Conservation (phyloP, 2,888 invertebrate genomes). For the Ramazzottius varieornatus region DNA sequence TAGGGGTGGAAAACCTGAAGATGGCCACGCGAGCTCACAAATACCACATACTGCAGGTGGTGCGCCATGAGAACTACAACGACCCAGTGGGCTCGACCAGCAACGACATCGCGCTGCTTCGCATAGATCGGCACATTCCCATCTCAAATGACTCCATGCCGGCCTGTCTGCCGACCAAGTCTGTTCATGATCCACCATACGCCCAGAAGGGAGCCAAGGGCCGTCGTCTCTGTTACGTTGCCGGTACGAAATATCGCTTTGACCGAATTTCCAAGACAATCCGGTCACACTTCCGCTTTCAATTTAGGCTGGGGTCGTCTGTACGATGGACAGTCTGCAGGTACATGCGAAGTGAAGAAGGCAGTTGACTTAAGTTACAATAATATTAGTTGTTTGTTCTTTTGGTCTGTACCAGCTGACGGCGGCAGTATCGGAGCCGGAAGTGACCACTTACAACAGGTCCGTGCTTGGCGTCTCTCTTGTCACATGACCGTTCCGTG, state of each 20-base stretch:
- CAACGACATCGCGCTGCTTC: not conserved
- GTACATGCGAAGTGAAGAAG: too few species aligned
- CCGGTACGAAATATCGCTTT: too few species aligned
- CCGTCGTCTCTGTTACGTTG: not conserved
- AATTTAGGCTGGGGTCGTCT: not conserved
- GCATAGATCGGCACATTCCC: not conserved
- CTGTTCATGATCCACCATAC: not conserved
- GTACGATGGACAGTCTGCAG: not conserved
- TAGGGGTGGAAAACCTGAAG: not conserved
- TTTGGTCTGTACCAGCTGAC: not conserved
- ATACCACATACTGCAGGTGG: not conserved
- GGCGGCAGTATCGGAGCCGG: not conserved
- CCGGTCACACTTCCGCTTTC: too few species aligned
- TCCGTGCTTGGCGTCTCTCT: too few species aligned
- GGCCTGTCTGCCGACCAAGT: not conserved
- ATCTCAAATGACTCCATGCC: not conserved
- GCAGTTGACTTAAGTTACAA: too few species aligned
- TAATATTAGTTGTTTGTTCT: too few species aligned
- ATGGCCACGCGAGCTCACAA: not conserved
- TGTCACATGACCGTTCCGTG: too few species aligned
- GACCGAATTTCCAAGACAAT: too few species aligned
- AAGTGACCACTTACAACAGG: not conserved
- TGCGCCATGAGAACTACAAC: not conserved
- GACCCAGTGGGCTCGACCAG: not conserved
- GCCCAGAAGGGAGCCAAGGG: not conserved